Base-by-base conservation (phyloP, 2,888 invertebrate species). In the Phengaris alcon region DNA sequence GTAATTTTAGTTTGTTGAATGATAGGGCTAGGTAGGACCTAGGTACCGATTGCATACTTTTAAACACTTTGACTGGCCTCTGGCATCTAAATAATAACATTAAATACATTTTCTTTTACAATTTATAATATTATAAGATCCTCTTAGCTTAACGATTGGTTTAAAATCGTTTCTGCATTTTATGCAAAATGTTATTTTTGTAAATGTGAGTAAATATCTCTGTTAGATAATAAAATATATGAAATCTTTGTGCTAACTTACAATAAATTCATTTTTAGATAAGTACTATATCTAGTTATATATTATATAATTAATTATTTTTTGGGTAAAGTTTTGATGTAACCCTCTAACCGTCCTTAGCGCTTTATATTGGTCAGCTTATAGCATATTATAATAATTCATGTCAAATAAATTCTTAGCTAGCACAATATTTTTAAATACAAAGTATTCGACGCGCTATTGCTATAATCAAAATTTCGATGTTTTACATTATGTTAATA, bases 161-260 rank as follows among this genome's bases (percentile, higher is more conserved):
- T 84, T 84, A 83, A 84, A 84, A 83, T 87, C 85, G 77, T 76
- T 80, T 82, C 82, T 89, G 90, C 93, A 93, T 93, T 88, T 86
- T 64, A 93, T 93, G 91, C 90, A 84, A 86, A 82, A 85, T 90
- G 85, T 91, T 90, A 89, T 90, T 90, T 91, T 90, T 87, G 87
- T 91, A 89, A 90, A 90, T 90, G 88, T 84, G 81, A 90, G 91
- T 93, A 93, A 91, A 91, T 64, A 64, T 90, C 84, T 88, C 90
- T 92, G 92, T 89, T 86, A 89, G 88, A 91, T 93, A 93, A 90
- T 93, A 93, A 93, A 93, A 93, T 93, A 93, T 93, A 93, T 93
- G 93, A 93, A 92, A 91, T 93, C 93, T 93, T 93, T 93, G 93
- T 93, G 93, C 93, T 93, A 93, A 90, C 92, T 93, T 93, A 93